Evolutionary conservation across 2,888 invertebrate genomes (phyloP).

Genomic region (Cephus pygmeus): DNA sequence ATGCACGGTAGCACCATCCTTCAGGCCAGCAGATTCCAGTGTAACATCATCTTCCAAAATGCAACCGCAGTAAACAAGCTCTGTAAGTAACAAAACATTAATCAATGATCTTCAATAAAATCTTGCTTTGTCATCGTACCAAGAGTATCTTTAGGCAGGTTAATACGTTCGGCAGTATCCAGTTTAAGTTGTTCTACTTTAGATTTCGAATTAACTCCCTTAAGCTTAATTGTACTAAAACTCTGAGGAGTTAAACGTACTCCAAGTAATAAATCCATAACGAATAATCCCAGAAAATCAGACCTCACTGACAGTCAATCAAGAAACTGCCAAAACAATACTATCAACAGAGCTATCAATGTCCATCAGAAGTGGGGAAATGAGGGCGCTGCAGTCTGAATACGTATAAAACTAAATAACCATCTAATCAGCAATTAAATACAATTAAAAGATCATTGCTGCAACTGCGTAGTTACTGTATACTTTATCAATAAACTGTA

Average conservation of each 20-base stretch:
- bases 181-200: conserved; percentile 72
- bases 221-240: conserved; percentile 70
- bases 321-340: not conserved
- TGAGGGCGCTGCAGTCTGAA: not conserved
- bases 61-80: conserved; percentile 78
- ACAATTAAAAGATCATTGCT: not conserved
- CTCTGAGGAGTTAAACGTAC: conserved; percentile 68
- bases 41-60: conserved; percentile 74
- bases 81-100: conserved; percentile 63
- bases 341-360: not conserved
- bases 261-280: conserved; percentile 62
- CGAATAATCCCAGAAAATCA: not conserved
- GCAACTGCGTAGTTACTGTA: not conserved
- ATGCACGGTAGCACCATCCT: conserved; percentile 70
- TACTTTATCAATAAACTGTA: not conserved
- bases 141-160: conserved; percentile 70
- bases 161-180: conserved; percentile 71
- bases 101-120: not conserved
- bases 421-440: not conserved
- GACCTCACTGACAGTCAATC: not conserved
- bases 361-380: not conserved
- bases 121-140: conserved; percentile 61
- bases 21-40: conserved; percentile 73
- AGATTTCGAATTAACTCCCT: conserved; percentile 72
- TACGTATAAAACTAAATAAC: not conserved